Percentiles rank a stretch among this genome's conserved stretches.
These are phyloP conservation scores for Chalcosyrphus nemorum DNA, from an alignment of 2,888 invertebrate species.

Conservation along the genomic window DNA sequence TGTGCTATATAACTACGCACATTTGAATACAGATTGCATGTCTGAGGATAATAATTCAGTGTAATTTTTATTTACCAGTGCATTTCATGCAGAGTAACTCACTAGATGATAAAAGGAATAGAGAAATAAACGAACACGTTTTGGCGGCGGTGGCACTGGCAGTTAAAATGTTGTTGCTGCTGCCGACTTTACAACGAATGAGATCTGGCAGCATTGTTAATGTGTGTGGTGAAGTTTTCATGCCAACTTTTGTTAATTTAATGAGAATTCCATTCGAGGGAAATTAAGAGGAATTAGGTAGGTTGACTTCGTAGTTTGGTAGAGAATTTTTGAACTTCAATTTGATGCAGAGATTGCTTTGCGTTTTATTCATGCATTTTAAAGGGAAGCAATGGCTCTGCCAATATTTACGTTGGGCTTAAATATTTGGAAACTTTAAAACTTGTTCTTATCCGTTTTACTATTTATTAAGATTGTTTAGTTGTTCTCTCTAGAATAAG, in stretches of 20 bases:
- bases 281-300: slow-evolving; percentile 45
- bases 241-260: slow-evolving; percentile 50
- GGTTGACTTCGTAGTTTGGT: slow-evolving; percentile 20
- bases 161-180: slow-evolving; percentile 15
- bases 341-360: neutral
- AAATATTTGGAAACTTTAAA: too few species aligned
- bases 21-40: slow-evolving; percentile 68
- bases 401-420: too few species aligned
- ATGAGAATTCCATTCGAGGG: slow-evolving; percentile 40
- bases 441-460: too few species aligned
- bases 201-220: slow-evolving; percentile 39
- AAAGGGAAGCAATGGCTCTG: neutral
- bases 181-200: slow-evolving; percentile 18
- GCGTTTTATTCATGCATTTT: too few species aligned
- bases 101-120: slow-evolving; percentile 24
- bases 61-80: slow-evolving; percentile 65
- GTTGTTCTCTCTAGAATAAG: too few species aligned
- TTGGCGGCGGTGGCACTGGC: slow-evolving; percentile 21
- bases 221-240: slow-evolving; percentile 6
- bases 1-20: slow-evolving; percentile 42
- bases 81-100: slow-evolving; percentile 56
- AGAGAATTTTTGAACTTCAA: slow-evolving; percentile 17
- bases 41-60: slow-evolving; percentile 67
- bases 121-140: slow-evolving; percentile 50
- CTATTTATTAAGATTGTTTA: too few species aligned